A percentile compares a stretch with the other conserved stretches of the same genome.
Conservation (phyloP, 2,888 invertebrate species). For the Norana najaformis region DNA sequence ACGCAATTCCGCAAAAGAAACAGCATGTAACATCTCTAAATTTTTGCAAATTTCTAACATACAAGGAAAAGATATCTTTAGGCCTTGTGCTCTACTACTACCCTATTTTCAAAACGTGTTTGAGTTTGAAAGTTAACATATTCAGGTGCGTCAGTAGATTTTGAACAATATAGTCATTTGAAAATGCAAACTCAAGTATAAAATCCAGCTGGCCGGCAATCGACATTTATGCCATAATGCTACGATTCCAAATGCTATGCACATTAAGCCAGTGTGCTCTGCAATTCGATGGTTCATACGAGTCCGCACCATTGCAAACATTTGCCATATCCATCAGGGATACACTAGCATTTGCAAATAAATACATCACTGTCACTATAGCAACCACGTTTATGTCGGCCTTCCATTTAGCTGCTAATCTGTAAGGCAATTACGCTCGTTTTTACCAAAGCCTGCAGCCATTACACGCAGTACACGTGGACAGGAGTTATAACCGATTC, state of each 20-base stretch:
- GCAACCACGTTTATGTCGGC: conserved; percentile 5
- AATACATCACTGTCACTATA: background rate
- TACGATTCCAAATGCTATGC: background rate
- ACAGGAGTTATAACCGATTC: background rate
- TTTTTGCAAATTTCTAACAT: too few species aligned
- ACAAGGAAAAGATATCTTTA: too few species aligned
- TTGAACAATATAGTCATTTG: too few species aligned
- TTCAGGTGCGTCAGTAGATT: too few species aligned
- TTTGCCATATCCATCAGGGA: background rate
- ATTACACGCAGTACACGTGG: background rate
- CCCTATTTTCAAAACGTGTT: too few species aligned
- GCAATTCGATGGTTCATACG: background rate
- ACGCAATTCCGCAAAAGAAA: too few species aligned
- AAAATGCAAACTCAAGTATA: too few species aligned
- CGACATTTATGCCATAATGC: background rate
- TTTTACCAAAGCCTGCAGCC: background rate
- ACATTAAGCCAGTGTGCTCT: background rate
- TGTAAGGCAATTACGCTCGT: background rate
- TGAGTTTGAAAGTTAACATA: too few species aligned
- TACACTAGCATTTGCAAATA: background rate
- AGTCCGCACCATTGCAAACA: background rate
- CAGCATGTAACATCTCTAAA: too few species aligned
- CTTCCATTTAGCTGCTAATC: conserved; percentile 2
- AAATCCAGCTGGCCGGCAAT: too few species aligned
- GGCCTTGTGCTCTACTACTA: too few species aligned